Evolutionary conservation across 2,113 vertebrate genomes (phyloP).

Genomic region (Taxidea taxus): DNA sequence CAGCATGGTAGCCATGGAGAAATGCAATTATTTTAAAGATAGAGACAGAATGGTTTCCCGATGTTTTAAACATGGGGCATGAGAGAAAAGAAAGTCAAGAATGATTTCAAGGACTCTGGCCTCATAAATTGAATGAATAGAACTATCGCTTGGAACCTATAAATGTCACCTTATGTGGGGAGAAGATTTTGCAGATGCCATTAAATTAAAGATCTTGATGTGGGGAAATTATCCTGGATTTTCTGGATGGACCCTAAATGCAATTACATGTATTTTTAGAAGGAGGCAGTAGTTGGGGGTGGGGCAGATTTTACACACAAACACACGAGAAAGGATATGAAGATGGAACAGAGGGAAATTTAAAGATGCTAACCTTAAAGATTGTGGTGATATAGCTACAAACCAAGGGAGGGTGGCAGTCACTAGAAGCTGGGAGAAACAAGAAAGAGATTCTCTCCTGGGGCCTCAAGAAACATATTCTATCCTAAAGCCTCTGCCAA

Average conservation of each 20-base stretch:
- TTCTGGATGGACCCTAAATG: background rate
- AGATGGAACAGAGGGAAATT: background rate
- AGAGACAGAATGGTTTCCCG: background rate
- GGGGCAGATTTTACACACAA: background rate
- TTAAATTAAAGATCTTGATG: background rate
- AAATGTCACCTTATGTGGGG: background rate
- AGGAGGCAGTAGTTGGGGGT: too few relatives aligned
- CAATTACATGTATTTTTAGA: background rate
- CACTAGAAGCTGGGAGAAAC: background rate
- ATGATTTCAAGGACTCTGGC: background rate
- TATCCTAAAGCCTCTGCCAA: background rate
- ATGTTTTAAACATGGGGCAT: background rate
- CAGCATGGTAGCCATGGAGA: background rate
- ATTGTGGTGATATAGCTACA: background rate
- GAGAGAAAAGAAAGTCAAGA: background rate
- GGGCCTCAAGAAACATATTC: background rate
- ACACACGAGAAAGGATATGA: background rate
- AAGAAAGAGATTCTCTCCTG: background rate
- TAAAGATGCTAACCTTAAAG: background rate
- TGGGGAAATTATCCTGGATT: background rate
- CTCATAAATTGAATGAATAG: background rate
- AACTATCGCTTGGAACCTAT: background rate
- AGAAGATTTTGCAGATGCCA: background rate
- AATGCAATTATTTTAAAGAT: background rate
- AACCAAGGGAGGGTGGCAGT: background rate